Conservation (phyloP, 2,113 vertebrate genomes). For the Atherinomorus stipes region DNA sequence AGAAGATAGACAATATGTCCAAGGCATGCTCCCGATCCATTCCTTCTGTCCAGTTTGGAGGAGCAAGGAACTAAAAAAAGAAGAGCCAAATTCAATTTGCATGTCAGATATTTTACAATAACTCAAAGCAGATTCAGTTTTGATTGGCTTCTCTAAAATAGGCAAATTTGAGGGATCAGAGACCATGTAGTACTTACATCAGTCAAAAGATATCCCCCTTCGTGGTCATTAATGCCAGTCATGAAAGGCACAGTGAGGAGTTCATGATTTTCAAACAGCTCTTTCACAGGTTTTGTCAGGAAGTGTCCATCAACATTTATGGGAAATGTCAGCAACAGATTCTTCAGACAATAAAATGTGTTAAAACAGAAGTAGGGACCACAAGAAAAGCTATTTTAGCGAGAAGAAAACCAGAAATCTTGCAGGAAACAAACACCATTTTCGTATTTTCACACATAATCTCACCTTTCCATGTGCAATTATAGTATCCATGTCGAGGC, state of each 20-base stretch:
- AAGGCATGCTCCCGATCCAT: constrained; percentile 60
- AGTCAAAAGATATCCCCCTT: constrained; percentile 56
- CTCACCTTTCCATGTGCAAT: constrained; percentile 32
- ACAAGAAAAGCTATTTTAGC: background rate
- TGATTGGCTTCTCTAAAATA: background rate
- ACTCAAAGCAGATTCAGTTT: background rate
- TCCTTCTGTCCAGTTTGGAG: constrained; percentile 80
- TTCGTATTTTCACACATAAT: background rate
- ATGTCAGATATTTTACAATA: background rate
- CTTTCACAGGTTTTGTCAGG: constrained; percentile 51
- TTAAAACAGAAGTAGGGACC: background rate
- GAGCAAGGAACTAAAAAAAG: constrained; percentile 51
- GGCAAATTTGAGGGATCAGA: background rate
- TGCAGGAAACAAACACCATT: background rate
- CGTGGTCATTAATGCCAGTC: constrained; percentile 63
- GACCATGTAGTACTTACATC: constrained; percentile 30
- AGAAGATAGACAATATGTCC: constrained; percentile 7
- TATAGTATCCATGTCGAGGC: constrained; percentile 56
- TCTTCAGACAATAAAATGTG: constrained; percentile 27
- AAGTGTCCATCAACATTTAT: constrained; percentile 56
- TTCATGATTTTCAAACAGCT: constrained; percentile 41
- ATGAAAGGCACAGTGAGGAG: constrained; percentile 66
- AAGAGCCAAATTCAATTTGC: background rate
- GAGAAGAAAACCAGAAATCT: no score
- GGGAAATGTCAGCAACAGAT: background rate